A percentile compares a stretch with the other conserved stretches of the same genome.
Evolutionary conservation across 2,113 vertebrate species (phyloP).

Genomic region (Amblyornis subalaris): DNA sequence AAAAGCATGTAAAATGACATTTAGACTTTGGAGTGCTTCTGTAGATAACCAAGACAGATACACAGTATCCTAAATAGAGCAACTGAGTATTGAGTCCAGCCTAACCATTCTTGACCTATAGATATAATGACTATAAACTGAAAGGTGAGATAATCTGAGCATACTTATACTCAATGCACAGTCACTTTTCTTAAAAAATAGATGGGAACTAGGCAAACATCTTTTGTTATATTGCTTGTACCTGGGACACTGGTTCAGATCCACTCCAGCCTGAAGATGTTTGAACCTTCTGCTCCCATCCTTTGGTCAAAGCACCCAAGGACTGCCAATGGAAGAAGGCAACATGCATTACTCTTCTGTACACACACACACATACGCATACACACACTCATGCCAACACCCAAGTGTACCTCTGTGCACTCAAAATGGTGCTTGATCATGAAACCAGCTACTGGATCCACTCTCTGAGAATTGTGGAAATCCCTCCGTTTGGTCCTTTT

Average conservation of each 20-base stretch:
- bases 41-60: not conserved
- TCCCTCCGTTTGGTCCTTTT: not conserved
- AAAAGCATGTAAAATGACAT: not conserved
- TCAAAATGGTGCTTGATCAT: not conserved
- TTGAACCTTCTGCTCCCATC: not conserved
- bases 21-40: not conserved
- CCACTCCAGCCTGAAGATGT: not conserved
- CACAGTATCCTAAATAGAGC: not conserved
- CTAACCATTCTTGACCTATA: not conserved
- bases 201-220: not conserved
- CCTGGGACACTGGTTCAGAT: not conserved
- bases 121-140: not conserved
- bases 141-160: not conserved
- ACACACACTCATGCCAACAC: fast-evolving
- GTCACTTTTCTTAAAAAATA: not conserved
- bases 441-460: not conserved
- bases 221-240: not conserved
- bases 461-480: not conserved
- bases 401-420: not conserved
- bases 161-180: not conserved
- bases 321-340: not conserved
- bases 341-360: not conserved
- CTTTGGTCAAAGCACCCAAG: not conserved
- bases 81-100: not conserved
- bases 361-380: fast-evolving